Conservation (phyloP, 2,888 invertebrate species). For the Trissoscelio sp. region DNA sequence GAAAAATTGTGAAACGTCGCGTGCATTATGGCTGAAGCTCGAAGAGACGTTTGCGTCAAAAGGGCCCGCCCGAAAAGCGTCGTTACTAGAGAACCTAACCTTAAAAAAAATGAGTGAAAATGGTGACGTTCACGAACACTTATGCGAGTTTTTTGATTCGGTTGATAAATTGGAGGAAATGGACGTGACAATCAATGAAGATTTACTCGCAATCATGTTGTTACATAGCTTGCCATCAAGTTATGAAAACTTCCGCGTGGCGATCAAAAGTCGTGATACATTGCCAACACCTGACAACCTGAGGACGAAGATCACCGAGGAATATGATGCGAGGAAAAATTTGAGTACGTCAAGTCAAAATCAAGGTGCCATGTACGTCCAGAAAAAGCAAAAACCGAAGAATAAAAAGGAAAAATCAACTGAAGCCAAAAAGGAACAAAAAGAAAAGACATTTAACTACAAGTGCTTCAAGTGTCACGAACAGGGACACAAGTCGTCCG, state of each 20-base stretch:
- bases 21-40: not conserved
- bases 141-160: not conserved
- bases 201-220: not conserved
- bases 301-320: not conserved
- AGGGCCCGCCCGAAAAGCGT: slow-evolving; percentile 11
- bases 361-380: not conserved
- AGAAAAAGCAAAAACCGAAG: not conserved
- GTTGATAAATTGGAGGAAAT: not conserved
- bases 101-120: not conserved
- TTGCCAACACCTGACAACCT: not conserved
- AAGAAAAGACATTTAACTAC: not conserved
- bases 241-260: slow-evolving; percentile 2
- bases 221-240: not conserved
- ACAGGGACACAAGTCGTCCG: not conserved
- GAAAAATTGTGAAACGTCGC: not conserved
- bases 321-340: slow-evolving; percentile 3
- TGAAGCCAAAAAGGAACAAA: not conserved
- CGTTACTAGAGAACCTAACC: not conserved
- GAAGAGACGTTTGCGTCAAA: not conserved
- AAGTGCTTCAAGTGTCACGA: not conserved
- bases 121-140: slow-evolving; percentile 8
- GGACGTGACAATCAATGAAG: not conserved
- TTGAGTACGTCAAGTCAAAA: not conserved
- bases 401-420: not conserved
- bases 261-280: not conserved